These are phyloP conservation scores for Garrulus glandarius DNA, from an alignment of 2,797 vertebrate genomes.

Conservation along the genomic window DNA sequence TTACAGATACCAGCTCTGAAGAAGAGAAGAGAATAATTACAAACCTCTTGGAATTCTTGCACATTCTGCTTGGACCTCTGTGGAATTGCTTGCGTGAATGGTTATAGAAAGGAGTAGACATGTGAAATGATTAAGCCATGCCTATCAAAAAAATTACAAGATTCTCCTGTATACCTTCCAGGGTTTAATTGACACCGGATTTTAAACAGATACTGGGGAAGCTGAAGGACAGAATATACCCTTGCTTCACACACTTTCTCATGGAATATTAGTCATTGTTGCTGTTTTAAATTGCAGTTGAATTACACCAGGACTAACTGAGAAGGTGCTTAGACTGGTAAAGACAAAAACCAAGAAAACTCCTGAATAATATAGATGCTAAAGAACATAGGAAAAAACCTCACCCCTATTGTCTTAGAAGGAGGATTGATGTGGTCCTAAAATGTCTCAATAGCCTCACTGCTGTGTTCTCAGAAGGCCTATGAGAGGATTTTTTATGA, in stretches of 20 bases:
- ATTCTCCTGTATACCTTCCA: not conserved
- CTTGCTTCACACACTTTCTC: not conserved
- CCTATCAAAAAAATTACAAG: not conserved
- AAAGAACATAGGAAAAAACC: not conserved
- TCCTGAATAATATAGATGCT: not conserved
- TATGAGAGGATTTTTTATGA: constrained; percentile 1
- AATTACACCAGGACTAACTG: not conserved
- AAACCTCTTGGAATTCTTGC: not conserved
- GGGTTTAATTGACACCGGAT: not conserved
- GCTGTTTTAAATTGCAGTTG: not conserved
- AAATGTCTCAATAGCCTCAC: not conserved
- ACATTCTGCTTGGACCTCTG: not conserved
- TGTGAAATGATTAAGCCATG: not conserved
- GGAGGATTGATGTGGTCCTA: not conserved
- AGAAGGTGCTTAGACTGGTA: not conserved
- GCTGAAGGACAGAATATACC: not conserved
- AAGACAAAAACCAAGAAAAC: not conserved
- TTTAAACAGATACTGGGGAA: not conserved
- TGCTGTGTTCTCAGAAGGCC: not conserved
- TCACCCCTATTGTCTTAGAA: not conserved
- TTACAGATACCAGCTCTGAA: not conserved
- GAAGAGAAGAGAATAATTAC: not conserved
- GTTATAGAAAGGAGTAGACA: not conserved
- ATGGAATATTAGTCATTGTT: not conserved
- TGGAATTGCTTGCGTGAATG: not conserved